Evolutionary conservation across 2,797 vertebrate species (phyloP), one percentile per base, ranked within the genome.

Genomic region (Gallinago solitaria): DNA sequence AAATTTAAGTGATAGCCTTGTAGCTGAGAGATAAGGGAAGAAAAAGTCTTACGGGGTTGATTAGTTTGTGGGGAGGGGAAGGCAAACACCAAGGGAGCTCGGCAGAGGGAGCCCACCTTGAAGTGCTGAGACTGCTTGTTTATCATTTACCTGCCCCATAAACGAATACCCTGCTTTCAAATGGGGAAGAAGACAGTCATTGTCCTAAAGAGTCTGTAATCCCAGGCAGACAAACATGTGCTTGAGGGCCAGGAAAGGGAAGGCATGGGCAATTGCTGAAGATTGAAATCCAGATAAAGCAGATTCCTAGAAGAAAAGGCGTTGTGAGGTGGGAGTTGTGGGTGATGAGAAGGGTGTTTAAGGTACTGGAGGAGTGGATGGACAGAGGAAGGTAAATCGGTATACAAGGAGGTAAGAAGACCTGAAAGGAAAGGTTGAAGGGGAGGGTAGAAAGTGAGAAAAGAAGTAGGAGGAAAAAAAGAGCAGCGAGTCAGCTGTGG

Each of bases 401-500:
- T 85, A 32, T 69, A 71, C 75, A 90, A 89, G 88, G 57, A 82
- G 65, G 25, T 85, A 82, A 95, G 79, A 91, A 85, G 90, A 89
- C 73, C 71, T 87, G 78, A 95, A 95, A 94, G 92, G 75, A 95
- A 95, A 87, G 65, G 60, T 85, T 95, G 83, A 92, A 95, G 79
- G 25, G 68, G 68, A 83, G 71, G 69, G 81, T 89, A 94, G 91
- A 90, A 93, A 96, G 69, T 3, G 91, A 96, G 92, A 95, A 90
- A 94, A 92, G 69, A n/a, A 81, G 96, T 92, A 80, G 95, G 96
- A 90, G 95, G 86, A 23, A 71, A 76, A 91, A 93, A 94, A 93
- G 90, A 96, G 64, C 92, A 96, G 28, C 28, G 3, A 96, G 78
- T 92, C 71, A 43, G 43, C 83, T 88, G 96, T 96, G 87, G 96